Evolutionary conservation across 2,888 invertebrate species (phyloP).

Genomic region (Deladenus siricidicola): DNA sequence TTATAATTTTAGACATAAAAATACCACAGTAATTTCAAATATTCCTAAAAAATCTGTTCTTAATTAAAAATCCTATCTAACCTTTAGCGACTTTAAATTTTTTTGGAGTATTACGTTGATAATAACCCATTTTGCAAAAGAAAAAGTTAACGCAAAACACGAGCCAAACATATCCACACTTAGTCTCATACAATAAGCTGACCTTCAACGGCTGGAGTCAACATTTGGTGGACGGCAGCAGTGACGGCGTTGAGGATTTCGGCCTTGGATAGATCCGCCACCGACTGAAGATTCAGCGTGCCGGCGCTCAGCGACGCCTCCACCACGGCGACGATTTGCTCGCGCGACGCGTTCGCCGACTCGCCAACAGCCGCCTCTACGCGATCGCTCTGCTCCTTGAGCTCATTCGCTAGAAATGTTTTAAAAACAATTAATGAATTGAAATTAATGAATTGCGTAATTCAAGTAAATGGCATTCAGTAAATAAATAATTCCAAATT

Average conservation of each 20-base stretch:
- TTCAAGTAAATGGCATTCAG: not conserved
- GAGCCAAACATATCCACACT: not conserved
- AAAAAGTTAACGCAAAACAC: too few relatives aligned
- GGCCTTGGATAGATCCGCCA: constrained; percentile 13
- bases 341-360: constrained; percentile 13
- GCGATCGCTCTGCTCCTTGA: constrained; percentile 34
- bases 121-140: too few relatives aligned
- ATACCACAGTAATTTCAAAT: not conserved
- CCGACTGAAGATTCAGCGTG: constrained; percentile 11
- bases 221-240: constrained; percentile 8
- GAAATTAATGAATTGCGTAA: not conserved
- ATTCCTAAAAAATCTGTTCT: too few relatives aligned
- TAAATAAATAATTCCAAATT: not conserved
- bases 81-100: too few relatives aligned
- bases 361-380: constrained; percentile 29
- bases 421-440: not conserved
- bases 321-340: constrained; percentile 6
- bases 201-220: constrained; percentile 34
- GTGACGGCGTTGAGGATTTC: constrained; percentile 18
- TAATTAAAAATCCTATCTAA: too few relatives aligned
- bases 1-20: constrained; percentile 28
- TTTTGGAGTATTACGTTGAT: too few relatives aligned
- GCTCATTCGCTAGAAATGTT: constrained; percentile 30
- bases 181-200: too few relatives aligned
- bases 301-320: constrained; percentile 2